These are phyloP conservation scores for Diarsia dahlii DNA, from an alignment of 2,888 invertebrate genomes.

Conservation along the genomic window DNA sequence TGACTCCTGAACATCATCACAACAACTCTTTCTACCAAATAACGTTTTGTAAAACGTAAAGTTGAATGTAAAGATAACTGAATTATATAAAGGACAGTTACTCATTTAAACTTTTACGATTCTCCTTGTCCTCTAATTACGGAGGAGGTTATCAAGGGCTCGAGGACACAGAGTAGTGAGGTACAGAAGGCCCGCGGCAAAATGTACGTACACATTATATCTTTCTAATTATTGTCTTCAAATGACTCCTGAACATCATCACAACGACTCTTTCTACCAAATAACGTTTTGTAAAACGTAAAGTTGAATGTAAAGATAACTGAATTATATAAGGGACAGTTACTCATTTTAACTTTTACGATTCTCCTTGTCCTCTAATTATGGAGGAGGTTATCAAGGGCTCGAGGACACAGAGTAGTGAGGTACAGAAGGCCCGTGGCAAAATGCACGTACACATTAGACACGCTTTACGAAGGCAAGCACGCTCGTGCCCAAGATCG, in stretches of 20 bases:
- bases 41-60: constrained; percentile 43
- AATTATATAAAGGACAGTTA: constrained; percentile 56
- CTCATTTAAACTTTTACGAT: constrained; percentile 63
- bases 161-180: neutral
- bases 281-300: constrained; percentile 38
- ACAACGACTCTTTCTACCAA: constrained; percentile 48
- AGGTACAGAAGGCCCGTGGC: neutral
- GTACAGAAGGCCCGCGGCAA: neutral
- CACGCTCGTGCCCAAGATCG: neutral
- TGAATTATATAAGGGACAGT: constrained; percentile 56
- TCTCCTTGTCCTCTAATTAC: constrained; percentile 61
- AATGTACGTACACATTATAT: too few species aligned
- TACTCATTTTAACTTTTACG: constrained; percentile 63
- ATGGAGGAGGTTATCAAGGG: constrained; percentile 63
- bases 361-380: constrained; percentile 60
- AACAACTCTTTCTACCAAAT: constrained; percentile 51
- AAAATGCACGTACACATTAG: neutral
- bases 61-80: constrained; percentile 55
- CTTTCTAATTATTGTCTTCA: neutral
- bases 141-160: constrained; percentile 62
- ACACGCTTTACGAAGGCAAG: neutral
- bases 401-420: constrained; percentile 9
- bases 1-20: neutral
- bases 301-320: constrained; percentile 58
- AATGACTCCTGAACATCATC: neutral